Conservation (phyloP, 64 coral and sea anemone genomes). For the Acropora tenuis region DNA sequence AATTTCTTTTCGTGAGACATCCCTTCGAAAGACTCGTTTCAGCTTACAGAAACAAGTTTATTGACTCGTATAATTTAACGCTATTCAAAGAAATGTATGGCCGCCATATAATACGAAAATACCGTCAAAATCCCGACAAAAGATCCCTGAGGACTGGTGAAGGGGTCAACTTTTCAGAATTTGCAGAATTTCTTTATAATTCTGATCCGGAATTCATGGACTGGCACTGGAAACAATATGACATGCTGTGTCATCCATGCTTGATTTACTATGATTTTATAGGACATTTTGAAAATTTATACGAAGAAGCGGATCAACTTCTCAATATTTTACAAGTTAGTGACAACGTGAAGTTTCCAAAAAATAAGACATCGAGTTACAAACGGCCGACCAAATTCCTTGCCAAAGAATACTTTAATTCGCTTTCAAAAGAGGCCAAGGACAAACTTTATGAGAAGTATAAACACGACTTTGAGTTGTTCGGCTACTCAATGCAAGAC, state of each 20-base stretch:
- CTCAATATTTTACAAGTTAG: conserved; percentile 65
- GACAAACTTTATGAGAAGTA: conserved; percentile 81
- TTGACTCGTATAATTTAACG: conserved; percentile 94
- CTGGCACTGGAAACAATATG: conserved; percentile 89
- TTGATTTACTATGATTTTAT: conserved; percentile 95
- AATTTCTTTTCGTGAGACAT: conserved; percentile 97
- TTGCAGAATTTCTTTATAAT: conserved; percentile 82
- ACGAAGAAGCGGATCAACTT: conserved; percentile 66
- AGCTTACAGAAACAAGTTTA: conserved; percentile 97
- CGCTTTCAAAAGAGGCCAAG: conserved; percentile 59
- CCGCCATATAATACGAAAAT: conserved; percentile 86
- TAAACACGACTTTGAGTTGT: conserved; percentile 93
- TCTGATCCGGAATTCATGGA: conserved; percentile 72
- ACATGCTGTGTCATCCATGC: conserved; percentile 85
- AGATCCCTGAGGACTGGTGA: conserved; percentile 70
- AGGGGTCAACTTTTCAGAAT: conserved; percentile 93
- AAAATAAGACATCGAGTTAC: conserved; percentile 82
- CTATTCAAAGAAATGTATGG: conserved; percentile 92
- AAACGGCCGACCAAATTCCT: conserved; percentile 64
- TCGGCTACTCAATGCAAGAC: conserved; percentile 84
- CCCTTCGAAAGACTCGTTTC: conserved; percentile 91
- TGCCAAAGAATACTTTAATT: conserved; percentile 70
- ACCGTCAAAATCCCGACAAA: conserved; percentile 61
- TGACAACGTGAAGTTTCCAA: conserved; percentile 75
- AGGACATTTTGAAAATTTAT: conserved; percentile 89